Evolutionary conservation across 1,140 invertebrate genomes (phyloP).

Genomic region (Marisa cornuarietis): DNA sequence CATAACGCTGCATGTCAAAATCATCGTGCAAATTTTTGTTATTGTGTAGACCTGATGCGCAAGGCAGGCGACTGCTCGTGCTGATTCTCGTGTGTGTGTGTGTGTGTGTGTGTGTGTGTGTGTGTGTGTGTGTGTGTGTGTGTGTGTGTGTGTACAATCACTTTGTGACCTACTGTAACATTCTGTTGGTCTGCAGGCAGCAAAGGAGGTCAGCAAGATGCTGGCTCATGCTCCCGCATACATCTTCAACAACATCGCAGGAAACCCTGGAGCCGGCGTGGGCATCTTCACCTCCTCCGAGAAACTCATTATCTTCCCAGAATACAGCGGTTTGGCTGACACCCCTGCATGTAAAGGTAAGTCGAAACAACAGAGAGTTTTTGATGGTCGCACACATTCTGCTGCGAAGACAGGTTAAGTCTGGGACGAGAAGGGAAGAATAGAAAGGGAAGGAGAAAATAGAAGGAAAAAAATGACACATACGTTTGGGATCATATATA

Average conservation of each 20-base stretch:
- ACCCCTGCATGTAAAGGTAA: slow-evolving; percentile 26
- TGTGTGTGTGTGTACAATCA: too few species aligned
- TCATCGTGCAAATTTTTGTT: background rate
- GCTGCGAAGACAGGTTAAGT: background rate
- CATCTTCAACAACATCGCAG: slow-evolving; percentile 27
- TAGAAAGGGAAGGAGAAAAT: background rate
- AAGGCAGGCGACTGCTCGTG: background rate
- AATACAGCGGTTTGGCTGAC: slow-evolving; percentile 23
- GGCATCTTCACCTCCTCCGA: slow-evolving; percentile 32
- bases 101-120: background rate
- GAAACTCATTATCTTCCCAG: slow-evolving; percentile 32
- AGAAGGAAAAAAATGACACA: too few species aligned
- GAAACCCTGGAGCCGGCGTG: slow-evolving; percentile 14
- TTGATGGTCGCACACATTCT: background rate
- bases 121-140: too few species aligned
- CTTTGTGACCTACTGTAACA: background rate
- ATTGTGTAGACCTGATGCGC: background rate
- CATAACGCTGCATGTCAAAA: background rate
- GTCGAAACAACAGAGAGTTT: background rate
- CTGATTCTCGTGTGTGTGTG: background rate
- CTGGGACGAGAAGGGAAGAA: background rate
- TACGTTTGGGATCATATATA: background rate
- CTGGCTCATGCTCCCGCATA: slow-evolving; percentile 28
- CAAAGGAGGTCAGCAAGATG: slow-evolving; percentile 30
- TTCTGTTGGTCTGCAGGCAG: slow-evolving; percentile 22